Percentiles rank a stretch among this genome's conserved stretches.
These are phyloP conservation scores for Varanus komodoensis DNA, from an alignment of 2,113 vertebrate genomes.

Conservation along the genomic window DNA sequence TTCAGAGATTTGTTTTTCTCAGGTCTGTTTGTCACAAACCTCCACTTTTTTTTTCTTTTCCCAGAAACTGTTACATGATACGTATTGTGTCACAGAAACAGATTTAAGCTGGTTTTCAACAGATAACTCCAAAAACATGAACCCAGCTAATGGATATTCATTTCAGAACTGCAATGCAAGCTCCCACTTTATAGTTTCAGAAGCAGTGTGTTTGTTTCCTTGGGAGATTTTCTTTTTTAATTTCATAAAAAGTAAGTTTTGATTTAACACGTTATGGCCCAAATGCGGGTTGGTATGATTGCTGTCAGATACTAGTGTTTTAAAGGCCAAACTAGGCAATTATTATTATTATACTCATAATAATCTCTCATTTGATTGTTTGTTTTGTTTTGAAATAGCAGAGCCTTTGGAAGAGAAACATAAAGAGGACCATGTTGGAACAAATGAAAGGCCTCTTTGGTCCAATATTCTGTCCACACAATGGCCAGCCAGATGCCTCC, in stretches of 20 bases:
- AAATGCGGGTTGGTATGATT: neutral
- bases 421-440: too few relatives aligned
- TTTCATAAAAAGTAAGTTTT: neutral
- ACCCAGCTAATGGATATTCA: conserved; percentile 11
- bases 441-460: too few relatives aligned
- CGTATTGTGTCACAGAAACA: conserved; percentile 18
- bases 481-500: too few relatives aligned
- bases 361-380: too few relatives aligned
- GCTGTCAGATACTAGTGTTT: neutral
- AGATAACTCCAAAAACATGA: conserved; percentile 37
- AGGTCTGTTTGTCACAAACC: conserved; percentile 36
- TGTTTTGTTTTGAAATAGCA: too few relatives aligned
- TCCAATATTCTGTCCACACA: too few relatives aligned
- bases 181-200: conserved; percentile 13
- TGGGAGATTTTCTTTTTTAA: neutral
- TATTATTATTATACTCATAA: neutral
- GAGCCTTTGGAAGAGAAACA: too few relatives aligned
- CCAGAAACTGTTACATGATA: conserved; percentile 14
- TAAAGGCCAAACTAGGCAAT: neutral
- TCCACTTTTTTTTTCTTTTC: neutral
- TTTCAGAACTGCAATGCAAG: neutral
- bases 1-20: conserved; percentile 61
- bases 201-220: neutral
- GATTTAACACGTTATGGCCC: neutral
- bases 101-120: conserved; percentile 18